Percentiles rank a stretch among this genome's conserved stretches.
Conservation (phyloP, 2,888 invertebrate species). For the Agrypnus murinus region DNA sequence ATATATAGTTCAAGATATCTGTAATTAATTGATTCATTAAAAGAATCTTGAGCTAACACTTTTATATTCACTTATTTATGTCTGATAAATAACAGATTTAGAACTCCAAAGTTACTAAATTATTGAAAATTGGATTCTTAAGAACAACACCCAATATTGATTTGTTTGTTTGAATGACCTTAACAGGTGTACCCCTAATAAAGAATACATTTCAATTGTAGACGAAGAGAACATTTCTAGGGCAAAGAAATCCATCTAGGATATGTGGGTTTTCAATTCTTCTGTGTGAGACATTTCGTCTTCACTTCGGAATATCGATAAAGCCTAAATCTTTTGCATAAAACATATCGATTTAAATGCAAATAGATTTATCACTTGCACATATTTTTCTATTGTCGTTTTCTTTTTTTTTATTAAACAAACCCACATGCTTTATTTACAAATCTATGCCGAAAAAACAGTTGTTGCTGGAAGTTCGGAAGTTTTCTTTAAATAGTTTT, state of each 20-base stretch:
- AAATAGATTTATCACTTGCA: conserved; percentile 50
- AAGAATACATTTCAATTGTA: conserved; percentile 23
- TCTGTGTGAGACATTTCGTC: conserved; percentile 40
- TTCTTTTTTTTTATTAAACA: background rate
- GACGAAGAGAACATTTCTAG: conserved; percentile 19
- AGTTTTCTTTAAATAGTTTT: no score
- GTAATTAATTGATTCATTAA: no score
- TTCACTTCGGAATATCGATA: conserved; percentile 47
- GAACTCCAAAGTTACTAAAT: no score
- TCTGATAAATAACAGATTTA: no score
- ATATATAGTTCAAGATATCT: no score
- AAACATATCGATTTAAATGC: conserved; percentile 51
- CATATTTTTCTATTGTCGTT: conserved; percentile 20
- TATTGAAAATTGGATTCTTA: no score
- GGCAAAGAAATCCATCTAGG: conserved; percentile 34
- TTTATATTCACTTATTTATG: no score
- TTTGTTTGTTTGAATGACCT: conserved; percentile 2
- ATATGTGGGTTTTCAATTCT: conserved; percentile 43
- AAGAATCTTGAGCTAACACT: no score
- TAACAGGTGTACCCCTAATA: conserved; percentile 31
- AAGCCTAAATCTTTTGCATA: conserved; percentile 49
- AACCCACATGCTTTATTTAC: background rate
- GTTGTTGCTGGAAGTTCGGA: no score
- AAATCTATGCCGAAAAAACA: no score
- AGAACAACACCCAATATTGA: no score